A percentile compares a stretch with the other conserved stretches of the same genome.
phyloP scores from a whole-genome alignment of 1,140 invertebrate species.

The Pogonognathellus flavescens region DNA sequence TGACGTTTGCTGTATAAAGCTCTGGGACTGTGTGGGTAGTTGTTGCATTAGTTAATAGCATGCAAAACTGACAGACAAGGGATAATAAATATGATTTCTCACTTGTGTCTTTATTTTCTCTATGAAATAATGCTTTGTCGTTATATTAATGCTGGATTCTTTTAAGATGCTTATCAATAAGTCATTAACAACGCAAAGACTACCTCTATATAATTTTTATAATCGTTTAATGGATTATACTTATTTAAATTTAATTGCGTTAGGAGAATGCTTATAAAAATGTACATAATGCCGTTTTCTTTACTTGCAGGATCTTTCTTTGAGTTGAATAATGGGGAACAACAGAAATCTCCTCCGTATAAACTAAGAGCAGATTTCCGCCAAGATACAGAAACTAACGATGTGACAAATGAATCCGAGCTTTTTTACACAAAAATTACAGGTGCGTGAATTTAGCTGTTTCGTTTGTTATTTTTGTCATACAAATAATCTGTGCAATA shows the following conservation, averaged over 20 bases:
- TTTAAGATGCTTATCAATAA: conserved; percentile 20
- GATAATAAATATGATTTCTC: conserved; percentile 29
- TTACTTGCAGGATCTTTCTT: background rate
- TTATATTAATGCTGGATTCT: background rate
- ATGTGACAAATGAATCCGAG: conserved; percentile 9
- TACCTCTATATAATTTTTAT: background rate
- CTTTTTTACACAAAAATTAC: background rate
- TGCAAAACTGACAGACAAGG: background rate
- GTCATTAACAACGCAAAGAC: background rate
- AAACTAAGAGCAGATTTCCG: background rate
- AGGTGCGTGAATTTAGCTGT: background rate
- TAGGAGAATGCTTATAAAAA: no score
- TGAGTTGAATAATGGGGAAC: background rate
- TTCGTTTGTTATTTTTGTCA: background rate
- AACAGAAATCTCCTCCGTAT: background rate
- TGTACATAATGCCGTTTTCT: no score
- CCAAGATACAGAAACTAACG: conserved; percentile 7
- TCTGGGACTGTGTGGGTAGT: no score
- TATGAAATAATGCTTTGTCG: background rate
- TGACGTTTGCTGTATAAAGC: conserved; percentile 8
- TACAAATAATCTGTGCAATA: background rate
- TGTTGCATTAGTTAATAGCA: background rate
- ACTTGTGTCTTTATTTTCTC: background rate
- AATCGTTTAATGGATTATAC: background rate
- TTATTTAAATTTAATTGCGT: background rate